Conservation (phyloP, 2,797 vertebrate genomes). For the Buceros bicornis region DNA sequence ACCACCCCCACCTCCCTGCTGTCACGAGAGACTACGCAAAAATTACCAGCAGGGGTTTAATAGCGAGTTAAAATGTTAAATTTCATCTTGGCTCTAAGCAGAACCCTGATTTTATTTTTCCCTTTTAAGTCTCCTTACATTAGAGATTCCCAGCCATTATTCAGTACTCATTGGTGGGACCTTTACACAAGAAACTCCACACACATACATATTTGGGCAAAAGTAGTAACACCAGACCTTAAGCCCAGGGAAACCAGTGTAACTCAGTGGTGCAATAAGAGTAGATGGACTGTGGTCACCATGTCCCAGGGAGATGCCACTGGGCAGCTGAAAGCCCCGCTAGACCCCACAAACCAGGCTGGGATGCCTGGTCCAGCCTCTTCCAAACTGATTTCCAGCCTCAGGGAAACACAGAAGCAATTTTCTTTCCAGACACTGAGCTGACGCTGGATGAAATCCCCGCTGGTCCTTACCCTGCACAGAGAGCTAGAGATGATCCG, state of each 20-base stretch:
- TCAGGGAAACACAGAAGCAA: neutral
- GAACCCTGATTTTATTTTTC: neutral
- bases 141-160: neutral
- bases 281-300: neutral
- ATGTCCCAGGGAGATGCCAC: accelerated
- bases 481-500: neutral
- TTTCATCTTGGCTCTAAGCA: neutral
- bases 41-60: neutral
- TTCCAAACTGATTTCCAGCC: neutral
- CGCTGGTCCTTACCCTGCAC: neutral
- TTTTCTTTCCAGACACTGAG: neutral
- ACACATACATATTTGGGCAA: neutral
- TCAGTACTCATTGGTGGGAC: neutral
- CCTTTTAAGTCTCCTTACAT: neutral
- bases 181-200: neutral
- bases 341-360: accelerated
- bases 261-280: neutral
- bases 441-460: neutral
- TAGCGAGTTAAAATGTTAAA: neutral
- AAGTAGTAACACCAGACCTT: neutral
- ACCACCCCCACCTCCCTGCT: neutral
- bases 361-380: neutral
- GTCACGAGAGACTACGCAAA: neutral
- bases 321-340: neutral
- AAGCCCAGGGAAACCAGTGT: neutral